Conservation (phyloP, 2,113 vertebrate species). For the Oreochromis aureus region DNA sequence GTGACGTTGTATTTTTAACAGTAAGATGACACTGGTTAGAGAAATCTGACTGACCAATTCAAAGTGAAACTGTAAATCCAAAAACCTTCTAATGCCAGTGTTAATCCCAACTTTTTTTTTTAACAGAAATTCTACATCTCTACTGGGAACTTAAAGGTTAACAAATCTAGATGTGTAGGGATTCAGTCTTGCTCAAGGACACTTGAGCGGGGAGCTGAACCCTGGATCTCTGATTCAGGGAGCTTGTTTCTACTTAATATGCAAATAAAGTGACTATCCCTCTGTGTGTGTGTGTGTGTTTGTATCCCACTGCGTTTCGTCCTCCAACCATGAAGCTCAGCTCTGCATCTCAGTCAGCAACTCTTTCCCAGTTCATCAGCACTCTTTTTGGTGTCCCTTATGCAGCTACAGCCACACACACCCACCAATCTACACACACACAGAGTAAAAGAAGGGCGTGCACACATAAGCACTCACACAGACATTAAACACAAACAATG, state of each 20-base stretch:
- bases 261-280: background rate
- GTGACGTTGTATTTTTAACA: background rate
- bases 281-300: background rate
- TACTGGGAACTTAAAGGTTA: background rate
- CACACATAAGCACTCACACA: background rate
- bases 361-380: conserved; percentile 55
- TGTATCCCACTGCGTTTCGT: conserved; percentile 31
- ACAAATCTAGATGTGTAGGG: background rate
- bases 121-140: background rate
- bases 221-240: background rate
- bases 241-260: background rate
- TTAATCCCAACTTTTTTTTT: background rate
- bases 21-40: background rate
- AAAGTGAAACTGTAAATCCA: background rate
- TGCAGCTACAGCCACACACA: conserved; percentile 22
- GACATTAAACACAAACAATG: conserved; percentile 6
- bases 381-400: conserved; percentile 38
- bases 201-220: background rate
- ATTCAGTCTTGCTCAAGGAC: background rate
- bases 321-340: conserved; percentile 25
- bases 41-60: background rate
- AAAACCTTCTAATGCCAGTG: background rate
- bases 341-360: conserved; percentile 53
- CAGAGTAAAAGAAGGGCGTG: background rate
- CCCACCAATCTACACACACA: background rate